Evolutionary conservation across 2,113 vertebrate genomes (phyloP), one percentile per base, ranked within the genome.

Genomic region (Bostrychus sinensis): DNA sequence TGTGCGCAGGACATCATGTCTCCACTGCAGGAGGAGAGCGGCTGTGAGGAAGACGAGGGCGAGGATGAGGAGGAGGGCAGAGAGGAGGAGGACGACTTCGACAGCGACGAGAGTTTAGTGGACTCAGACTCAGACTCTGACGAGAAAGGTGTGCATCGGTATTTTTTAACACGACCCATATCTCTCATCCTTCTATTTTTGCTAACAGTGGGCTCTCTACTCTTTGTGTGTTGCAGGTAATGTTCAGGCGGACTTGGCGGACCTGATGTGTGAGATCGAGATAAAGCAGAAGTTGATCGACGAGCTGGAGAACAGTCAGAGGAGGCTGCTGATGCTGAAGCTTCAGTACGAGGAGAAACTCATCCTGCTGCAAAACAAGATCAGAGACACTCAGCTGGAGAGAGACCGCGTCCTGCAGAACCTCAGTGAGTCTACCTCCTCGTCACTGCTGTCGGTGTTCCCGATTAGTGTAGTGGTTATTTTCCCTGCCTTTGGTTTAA

Each of bases 251-350:
- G 97, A 98, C 83, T 85, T 98, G 81, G 96, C 97, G 0, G 96
- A 98, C 84, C 81, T 99, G 87, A 99, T 95, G 0, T 99, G 97
- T 0, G 97, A 99, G 89, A 98, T 99, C 10, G 97, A 99, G 91
- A 99, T 99, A 92, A 98, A 99, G 74, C 97, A 99, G 92, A 96
- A 95, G 87, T 91, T 98, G 74, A 99, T 99, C 1, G 97, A 99
- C 2, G 97, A 99, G 79, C 89, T 98, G 82, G 97, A 99, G 89
- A 98, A 98, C 87, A 98, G 96, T 87, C 97, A 99, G 85, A 88
- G 95, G 23, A 90, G 96, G 65, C 89, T 98, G 69, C 93, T 97
- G 79, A 95, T 94, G 1, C 93, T 99, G 48, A 99, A 97, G 88
- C 94, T 95, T 75, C 97, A 98, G 81, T 99, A 99, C 0, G 97